Evolutionary conservation across 1,140 invertebrate species (phyloP), one percentile per base, ranked within the genome.

Genomic region (Bombus consobrinus): DNA sequence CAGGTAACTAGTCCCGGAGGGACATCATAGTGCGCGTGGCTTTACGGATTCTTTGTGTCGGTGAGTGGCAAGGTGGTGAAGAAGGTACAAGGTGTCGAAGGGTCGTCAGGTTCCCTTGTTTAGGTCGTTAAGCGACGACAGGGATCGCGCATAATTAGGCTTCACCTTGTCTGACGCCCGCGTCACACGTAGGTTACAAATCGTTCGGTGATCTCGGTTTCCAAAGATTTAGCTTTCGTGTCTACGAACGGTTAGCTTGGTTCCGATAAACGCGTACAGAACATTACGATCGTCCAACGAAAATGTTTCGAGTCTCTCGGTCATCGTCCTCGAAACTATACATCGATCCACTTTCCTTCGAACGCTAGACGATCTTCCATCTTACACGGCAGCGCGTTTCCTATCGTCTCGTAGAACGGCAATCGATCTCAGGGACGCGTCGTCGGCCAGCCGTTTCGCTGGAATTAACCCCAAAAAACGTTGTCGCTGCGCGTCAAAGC

Each of bases 401-500:
- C 43, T 43, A 32, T 28, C 66, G 28, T 22, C 47, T 72, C 34
- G 41, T 3, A 32, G 66, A 32, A 41, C 68, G 47, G 22, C 32
- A 25, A 62, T 62, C 66, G 66, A 71, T 41, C 73, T 53, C 34
- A 57, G n/a, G 6, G 8, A 34, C 32, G 28, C 12, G n/a, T 22
- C 64, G 69, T 13, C 53, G 22, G 9, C 62, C 34, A 8, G 66
- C 59, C 71, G 59, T 75, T 66, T 88, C 79, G 64, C 75, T 12
- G 66, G 83, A 80, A 90, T 88, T 81, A 87, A 86, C 53, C 71
- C 72, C 71, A 82, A 88, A 80, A 84, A 86, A 85, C 87, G 87
- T 91, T 87, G 89, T 84, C 80, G 90, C 80, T 69, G 82, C 87
- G 89, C 86, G 86, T 85, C 91, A 91, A 93, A 93, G 89, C 89